A percentile compares a stretch with the other conserved stretches of the same genome.
Conservation (phyloP, 2,113 vertebrate species). For the Semicossyphus pulcher region DNA sequence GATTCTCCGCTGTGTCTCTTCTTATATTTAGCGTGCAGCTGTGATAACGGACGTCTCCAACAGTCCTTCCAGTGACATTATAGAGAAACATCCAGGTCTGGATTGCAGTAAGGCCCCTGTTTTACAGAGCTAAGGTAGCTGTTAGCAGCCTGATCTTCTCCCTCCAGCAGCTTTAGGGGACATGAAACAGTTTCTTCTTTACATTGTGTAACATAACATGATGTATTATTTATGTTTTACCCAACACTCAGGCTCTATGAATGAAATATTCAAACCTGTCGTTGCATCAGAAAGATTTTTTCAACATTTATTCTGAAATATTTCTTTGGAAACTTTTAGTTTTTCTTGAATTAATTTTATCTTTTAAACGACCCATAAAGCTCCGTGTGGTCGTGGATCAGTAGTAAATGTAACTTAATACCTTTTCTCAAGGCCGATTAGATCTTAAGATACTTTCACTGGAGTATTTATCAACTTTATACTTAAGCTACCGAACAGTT, state of each 20-base stretch:
- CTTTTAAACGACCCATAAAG: not conserved
- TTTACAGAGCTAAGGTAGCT: not conserved
- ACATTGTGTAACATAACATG: not conserved
- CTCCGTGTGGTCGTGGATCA: too few relatives aligned
- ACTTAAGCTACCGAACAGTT: too few relatives aligned
- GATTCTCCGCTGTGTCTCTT: not conserved
- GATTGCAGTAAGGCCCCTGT: not conserved
- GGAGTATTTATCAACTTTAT: too few relatives aligned
- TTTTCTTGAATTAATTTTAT: not conserved
- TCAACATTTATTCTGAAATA: too few relatives aligned
- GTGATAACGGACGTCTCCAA: slow-evolving; percentile 1
- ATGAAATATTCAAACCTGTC: not conserved
- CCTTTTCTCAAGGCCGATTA: not conserved
- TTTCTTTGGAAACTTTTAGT: not conserved
- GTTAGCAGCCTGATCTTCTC: not conserved
- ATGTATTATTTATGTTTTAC: not conserved
- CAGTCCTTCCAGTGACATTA: slow-evolving; percentile 7
- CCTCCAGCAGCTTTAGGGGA: not conserved
- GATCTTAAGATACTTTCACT: too few relatives aligned
- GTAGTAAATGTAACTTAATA: not conserved
- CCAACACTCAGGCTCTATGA: not conserved
- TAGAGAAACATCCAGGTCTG: not conserved
- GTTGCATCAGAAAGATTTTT: not conserved
- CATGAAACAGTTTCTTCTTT: not conserved
- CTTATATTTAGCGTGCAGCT: not conserved